Evolutionary conservation across 2,888 invertebrate genomes (phyloP).

Genomic region (Heterodera filipjevi): DNA sequence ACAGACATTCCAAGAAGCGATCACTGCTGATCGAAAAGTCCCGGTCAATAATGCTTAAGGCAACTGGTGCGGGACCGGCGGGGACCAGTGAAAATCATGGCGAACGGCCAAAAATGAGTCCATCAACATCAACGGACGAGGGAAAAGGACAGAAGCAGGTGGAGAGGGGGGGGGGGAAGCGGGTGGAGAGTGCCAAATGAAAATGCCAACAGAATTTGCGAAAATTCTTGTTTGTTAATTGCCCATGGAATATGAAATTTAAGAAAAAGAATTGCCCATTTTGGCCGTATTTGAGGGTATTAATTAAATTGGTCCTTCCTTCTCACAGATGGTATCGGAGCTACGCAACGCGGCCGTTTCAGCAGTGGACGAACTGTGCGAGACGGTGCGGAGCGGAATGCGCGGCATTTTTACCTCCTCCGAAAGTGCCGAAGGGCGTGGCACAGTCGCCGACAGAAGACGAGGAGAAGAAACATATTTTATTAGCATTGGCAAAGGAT

Average conservation of each 20-base stretch:
- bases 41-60: background rate
- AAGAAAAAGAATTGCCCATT: too few relatives aligned
- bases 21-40: slow-evolving; percentile 1
- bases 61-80: background rate
- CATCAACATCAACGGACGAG: background rate
- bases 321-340: background rate
- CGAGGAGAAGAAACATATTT: background rate
- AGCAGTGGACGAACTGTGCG: background rate
- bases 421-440: background rate
- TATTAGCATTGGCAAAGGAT: slow-evolving; percentile 4
- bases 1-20: slow-evolving; percentile 7
- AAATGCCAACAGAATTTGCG: too few relatives aligned
- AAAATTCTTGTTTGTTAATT: too few relatives aligned
- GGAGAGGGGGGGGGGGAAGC: too few relatives aligned
- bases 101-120: background rate
- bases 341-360: background rate
- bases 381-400: slow-evolving; percentile 10
- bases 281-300: background rate
- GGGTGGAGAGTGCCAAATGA: too few relatives aligned
- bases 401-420: slow-evolving; percentile 5
- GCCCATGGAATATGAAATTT: too few relatives aligned
- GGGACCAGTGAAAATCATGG: background rate
- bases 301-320: background rate
- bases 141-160: background rate
- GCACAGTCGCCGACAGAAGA: background rate